These are phyloP conservation scores for Nerophis ophidion DNA, from an alignment of 2,113 vertebrate species.

Conservation along the genomic window DNA sequence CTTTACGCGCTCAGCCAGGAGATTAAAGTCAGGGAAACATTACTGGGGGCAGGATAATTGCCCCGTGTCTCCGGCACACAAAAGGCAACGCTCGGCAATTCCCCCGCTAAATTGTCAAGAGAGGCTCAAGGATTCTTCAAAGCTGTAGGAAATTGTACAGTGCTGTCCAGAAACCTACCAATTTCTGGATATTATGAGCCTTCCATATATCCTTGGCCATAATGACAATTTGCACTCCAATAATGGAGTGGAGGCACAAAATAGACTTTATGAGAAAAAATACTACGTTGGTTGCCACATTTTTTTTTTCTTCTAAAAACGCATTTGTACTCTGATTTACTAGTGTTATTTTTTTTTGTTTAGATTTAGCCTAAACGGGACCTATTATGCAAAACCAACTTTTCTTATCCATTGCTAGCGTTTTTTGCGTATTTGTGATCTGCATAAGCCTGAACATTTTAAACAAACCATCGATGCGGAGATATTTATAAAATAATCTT, in stretches of 20 bases:
- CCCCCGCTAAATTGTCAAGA: slow-evolving; percentile 65
- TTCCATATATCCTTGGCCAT: slow-evolving; percentile 62
- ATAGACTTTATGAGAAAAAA: slow-evolving; percentile 66
- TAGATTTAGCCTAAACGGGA: slow-evolving; percentile 17
- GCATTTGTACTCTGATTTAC: slow-evolving; percentile 64
- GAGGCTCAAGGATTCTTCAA: slow-evolving; percentile 72
- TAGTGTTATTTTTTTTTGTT: slow-evolving; percentile 38
- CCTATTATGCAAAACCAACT: too few relatives aligned
- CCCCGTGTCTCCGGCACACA: slow-evolving; percentile 71
- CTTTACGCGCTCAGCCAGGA: slow-evolving; percentile 70
- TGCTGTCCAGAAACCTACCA: slow-evolving; percentile 76
- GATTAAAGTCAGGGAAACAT: slow-evolving; percentile 78
- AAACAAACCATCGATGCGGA: too few relatives aligned
- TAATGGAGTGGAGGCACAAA: slow-evolving; percentile 65
- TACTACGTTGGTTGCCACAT: slow-evolving; percentile 42
- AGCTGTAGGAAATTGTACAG: slow-evolving; percentile 73
- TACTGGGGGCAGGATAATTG: slow-evolving; percentile 76
- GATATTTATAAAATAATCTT: too few relatives aligned
- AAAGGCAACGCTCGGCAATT: slow-evolving; percentile 75
- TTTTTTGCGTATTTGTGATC: too few relatives aligned
- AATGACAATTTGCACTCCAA: slow-evolving; percentile 69
- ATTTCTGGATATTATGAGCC: slow-evolving; percentile 74
- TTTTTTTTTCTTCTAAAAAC: slow-evolving; percentile 40
- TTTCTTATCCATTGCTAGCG: too few relatives aligned
- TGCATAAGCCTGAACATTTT: too few relatives aligned